These are phyloP conservation scores for Darevskia mixta DNA, from an alignment of 2,797 vertebrate genomes.

Conservation along the genomic window DNA sequence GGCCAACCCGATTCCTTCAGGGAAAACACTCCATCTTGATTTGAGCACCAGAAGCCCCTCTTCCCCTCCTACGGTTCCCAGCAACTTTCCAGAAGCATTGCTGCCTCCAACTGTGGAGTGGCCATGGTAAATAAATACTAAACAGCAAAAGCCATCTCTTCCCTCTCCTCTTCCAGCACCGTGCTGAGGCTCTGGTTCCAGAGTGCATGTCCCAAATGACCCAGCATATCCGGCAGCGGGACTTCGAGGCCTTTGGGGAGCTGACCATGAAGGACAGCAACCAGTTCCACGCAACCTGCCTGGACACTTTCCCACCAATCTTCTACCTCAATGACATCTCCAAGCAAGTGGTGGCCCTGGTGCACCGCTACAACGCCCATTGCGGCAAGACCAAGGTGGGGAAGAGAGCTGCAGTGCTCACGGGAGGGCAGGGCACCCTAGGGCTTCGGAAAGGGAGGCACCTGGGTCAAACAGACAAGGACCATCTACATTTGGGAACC, in stretches of 20 bases:
- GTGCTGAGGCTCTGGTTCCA: conserved; percentile 88
- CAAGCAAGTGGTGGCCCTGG: conserved; percentile 85
- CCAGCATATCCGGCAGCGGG: conserved; percentile 79
- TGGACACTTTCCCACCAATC: conserved; percentile 97
- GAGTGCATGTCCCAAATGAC: conserved; percentile 87
- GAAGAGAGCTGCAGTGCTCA: rapidly evolving
- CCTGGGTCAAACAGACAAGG: background rate
- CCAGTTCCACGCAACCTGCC: conserved; percentile 96
- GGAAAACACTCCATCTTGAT: too few species aligned
- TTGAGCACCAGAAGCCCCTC: too few species aligned
- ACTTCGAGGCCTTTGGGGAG: conserved; percentile 89
- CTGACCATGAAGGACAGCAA: conserved; percentile 97
- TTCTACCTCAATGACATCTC: conserved; percentile 93
- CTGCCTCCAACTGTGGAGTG: too few species aligned
- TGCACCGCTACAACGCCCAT: conserved; percentile 89
- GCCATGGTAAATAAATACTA: too few species aligned
- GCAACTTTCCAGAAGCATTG: background rate
- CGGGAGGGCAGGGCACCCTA: background rate
- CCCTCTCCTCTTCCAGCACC: conserved; percentile 79
- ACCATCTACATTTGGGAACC: background rate
- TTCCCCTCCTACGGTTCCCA: background rate
- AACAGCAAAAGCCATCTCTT: background rate
- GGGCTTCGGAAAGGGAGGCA: background rate
- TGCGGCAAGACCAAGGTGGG: conserved; percentile 82
- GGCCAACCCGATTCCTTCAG: too few species aligned